phyloP scores from a whole-genome alignment of 2,888 invertebrate species.

The Gibbula magus region DNA sequence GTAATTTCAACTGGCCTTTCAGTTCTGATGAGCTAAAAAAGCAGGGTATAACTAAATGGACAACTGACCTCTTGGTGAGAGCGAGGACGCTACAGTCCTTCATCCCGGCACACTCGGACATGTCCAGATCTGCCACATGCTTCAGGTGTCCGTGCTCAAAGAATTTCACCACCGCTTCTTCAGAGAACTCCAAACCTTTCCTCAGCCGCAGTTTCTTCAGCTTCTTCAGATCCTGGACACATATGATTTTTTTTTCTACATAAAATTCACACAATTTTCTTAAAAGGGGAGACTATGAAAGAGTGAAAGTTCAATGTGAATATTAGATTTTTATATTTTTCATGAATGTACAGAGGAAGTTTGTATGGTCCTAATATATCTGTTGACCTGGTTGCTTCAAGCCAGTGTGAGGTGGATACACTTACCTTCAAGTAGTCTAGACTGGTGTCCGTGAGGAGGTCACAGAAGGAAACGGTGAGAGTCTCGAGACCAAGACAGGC shows the following conservation, averaged over 20 bases:
- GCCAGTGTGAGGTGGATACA: not conserved
- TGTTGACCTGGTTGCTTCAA: too few relatives aligned
- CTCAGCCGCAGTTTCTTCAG: constrained; percentile 48
- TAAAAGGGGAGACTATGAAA: too few relatives aligned
- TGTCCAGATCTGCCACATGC: constrained; percentile 56
- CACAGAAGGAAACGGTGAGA: constrained; percentile 59
- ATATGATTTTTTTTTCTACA: too few relatives aligned
- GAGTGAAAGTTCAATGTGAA: too few relatives aligned
- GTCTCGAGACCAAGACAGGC: constrained; percentile 43
- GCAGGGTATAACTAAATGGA: not conserved
- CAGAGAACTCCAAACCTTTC: constrained; percentile 52
- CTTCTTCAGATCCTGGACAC: constrained; percentile 30
- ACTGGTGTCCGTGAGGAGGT: constrained; percentile 53
- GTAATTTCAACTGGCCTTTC: not conserved
- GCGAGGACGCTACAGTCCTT: constrained; percentile 31
- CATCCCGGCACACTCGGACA: constrained; percentile 37
- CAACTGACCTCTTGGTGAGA: constrained; percentile 54
- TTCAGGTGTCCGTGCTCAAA: constrained; percentile 46
- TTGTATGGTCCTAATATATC: too few relatives aligned
- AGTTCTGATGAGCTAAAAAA: not conserved
- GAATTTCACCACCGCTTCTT: constrained; percentile 41
- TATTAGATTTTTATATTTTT: too few relatives aligned
- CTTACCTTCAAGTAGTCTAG: constrained; percentile 52
- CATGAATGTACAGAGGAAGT: too few relatives aligned
- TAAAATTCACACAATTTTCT: too few relatives aligned